Base-by-base conservation (phyloP, 2,113 vertebrate genomes). In the Odocoileus hemionus region DNA sequence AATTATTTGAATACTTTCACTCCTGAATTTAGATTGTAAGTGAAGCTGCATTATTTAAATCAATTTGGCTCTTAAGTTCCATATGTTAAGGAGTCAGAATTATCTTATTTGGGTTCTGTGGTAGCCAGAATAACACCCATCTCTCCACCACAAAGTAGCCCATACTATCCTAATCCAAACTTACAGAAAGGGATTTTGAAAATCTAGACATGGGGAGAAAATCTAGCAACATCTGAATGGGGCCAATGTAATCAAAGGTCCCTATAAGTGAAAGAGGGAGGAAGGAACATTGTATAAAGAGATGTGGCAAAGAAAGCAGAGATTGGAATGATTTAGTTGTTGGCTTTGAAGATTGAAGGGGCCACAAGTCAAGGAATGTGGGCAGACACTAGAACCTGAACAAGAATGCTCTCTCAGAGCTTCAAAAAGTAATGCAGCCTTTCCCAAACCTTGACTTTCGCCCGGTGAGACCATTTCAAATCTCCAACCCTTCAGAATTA, bases 211-310 rank as follows among this genome's bases (percentile, higher is more conserved):
- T 79, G 26, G 12, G 28, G n/a, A 89, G 23, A 64, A 60, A 79
- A 52, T 60, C 1, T 54, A 52, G 16, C 2, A 79, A 19, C 50
- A 67, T 70, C 8, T 80, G 13, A 60, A 70, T 19, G 8, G 5
- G 9, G 1, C 0, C 50, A 78, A 36, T 58, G 3, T n/a, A 33
- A 52, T 52, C 21, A 21, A 36, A 30, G 1, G 1, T n/a, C 57
- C 17, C 84, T 86, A 2, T 26, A n/a, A 28, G 14, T 7, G 5
- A 47, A 93, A 79, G 57, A 57, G 12, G 15, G 2, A 70, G 14
- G 11, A 3, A 86, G 30, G 28, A 55, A 5, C 47, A 19, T 25
- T 64, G n/a, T 1, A 57, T 28, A 50, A 86, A 55, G 19, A 57
- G 36, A 57, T 39, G 1, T 39, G 36, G 47, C 13, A 50, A 23